Conservation (phyloP, 2,113 vertebrate species). For the Leucoraja erinaceus region DNA sequence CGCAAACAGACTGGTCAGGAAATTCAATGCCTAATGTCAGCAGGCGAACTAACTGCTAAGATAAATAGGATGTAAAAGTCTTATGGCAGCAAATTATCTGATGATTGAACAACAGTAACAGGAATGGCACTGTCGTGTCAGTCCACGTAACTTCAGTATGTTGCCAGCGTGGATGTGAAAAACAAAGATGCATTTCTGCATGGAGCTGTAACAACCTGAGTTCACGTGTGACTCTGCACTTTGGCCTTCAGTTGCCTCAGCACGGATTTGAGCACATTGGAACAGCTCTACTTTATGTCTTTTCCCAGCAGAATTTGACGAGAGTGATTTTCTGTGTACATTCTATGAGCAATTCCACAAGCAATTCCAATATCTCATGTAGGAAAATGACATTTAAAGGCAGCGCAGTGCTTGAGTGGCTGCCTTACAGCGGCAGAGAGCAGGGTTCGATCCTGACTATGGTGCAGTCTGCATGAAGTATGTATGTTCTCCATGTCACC, state of each 20-base stretch:
- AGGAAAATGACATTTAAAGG: not conserved
- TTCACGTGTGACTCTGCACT: not conserved
- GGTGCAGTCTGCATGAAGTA: too few relatives aligned
- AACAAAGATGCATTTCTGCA: not conserved
- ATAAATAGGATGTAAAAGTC: not conserved
- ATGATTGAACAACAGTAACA: not conserved
- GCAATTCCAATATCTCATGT: not conserved
- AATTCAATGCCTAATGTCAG: not conserved
- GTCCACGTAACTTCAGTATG: too few relatives aligned
- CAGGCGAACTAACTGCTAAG: not conserved
- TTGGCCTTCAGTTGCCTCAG: not conserved
- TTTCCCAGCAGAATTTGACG: not conserved
- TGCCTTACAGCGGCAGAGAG: too few relatives aligned
- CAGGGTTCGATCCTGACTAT: too few relatives aligned
- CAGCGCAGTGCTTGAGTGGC: too few relatives aligned
- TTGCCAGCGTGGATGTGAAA: not conserved
- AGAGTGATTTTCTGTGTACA: not conserved
- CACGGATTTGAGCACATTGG: not conserved
- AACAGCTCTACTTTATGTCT: not conserved
- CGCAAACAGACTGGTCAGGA: not conserved
- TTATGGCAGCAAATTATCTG: not conserved
- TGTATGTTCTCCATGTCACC: too few relatives aligned
- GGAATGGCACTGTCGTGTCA: not conserved
- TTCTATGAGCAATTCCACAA: too few relatives aligned
- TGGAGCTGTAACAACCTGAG: not conserved